Evolutionary conservation across 2,797 vertebrate species (phyloP), one percentile per base, ranked within the genome.

Genomic region (Halcyon chelicuti): DNA sequence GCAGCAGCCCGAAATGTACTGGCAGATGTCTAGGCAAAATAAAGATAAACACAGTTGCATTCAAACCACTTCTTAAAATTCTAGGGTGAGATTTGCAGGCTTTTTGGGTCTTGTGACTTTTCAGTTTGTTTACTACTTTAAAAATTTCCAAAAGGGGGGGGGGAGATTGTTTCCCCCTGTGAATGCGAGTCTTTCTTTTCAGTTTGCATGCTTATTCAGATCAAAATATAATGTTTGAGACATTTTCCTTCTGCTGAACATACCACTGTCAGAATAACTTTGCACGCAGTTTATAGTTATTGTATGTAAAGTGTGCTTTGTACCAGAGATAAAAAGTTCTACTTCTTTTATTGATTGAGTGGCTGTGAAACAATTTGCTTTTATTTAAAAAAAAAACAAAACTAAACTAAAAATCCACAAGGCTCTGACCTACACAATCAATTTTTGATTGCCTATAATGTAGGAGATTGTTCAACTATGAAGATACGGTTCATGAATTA

Each of bases 231-330:
- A 95, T 37, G 91, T 73, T 77, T 0, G 21, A 94, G 96, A 97
- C 91, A 60, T 92, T 94, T 97, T 86, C 93, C 96, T 96, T 94
- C 95, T 93, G 93, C 76, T 96, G 79, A 92, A 70, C 95, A 96
- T 96, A 96, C 91, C 94, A 60, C 74, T 97, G 94, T 95, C 96
- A 96, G 86, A 85, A 86, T 42, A 95, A 91, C 84, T 95, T 93
- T 95, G 76, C 78, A 67, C 96, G 92, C 82, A 97, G 92, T 95
- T 97, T 96, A 96, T 7, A 96, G 84, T 91, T 89, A 68, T 63
- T 82, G 51, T 73, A 87, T 79, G 89, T 46, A 94, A 96, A 96
- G 51, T 12, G 84, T 88, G 66, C 84, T 93, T 94, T 92, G 60
- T 81, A 93, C 14, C 68, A 91, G 67, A 96, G 94, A 97, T 96